phyloP scores from a whole-genome alignment of 2,888 invertebrate genomes.

The Dusona sp. region DNA sequence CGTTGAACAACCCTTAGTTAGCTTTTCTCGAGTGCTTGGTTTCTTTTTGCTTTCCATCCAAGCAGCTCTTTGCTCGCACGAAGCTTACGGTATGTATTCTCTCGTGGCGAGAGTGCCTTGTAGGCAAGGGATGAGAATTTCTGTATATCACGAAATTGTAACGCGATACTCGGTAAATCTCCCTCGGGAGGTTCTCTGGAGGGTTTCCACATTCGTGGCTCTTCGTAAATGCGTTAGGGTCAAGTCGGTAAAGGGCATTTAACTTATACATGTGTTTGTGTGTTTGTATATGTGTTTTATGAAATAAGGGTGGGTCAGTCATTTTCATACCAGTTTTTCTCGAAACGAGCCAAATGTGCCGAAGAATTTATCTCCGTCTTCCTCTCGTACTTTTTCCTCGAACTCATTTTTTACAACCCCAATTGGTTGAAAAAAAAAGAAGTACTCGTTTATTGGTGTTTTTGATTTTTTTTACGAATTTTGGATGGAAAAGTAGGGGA shows the following conservation, averaged over 20 bases:
- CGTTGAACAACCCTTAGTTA: slow-evolving; percentile 13
- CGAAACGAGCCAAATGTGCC: slow-evolving; percentile 22
- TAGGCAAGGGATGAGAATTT: slow-evolving; percentile 30
- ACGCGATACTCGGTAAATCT: slow-evolving; percentile 51
- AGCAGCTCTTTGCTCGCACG: slow-evolving; percentile 19
- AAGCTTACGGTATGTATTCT: background rate
- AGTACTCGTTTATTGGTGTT: background rate
- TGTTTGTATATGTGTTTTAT: slow-evolving; percentile 6
- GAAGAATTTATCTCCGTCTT: background rate
- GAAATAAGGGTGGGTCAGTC: slow-evolving; percentile 59
- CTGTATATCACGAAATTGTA: slow-evolving; percentile 39
- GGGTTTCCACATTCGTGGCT: slow-evolving; percentile 33
- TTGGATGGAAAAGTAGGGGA: background rate
- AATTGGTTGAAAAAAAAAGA: background rate
- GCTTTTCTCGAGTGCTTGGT: slow-evolving; percentile 1
- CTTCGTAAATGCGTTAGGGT: slow-evolving; percentile 30
- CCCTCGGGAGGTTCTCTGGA: slow-evolving; percentile 47
- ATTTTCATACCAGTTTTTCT: slow-evolving; percentile 56
- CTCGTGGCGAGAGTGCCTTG: slow-evolving; percentile 20
- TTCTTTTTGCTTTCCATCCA: slow-evolving; percentile 3
- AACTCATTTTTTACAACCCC: background rate
- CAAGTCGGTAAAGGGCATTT: slow-evolving; percentile 55
- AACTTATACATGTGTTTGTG: slow-evolving; percentile 37
- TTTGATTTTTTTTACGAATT: background rate
- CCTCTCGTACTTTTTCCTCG: background rate